Evolutionary conservation across 1,140 invertebrate genomes (phyloP).

Genomic region (Elymnias hypermnestra): DNA sequence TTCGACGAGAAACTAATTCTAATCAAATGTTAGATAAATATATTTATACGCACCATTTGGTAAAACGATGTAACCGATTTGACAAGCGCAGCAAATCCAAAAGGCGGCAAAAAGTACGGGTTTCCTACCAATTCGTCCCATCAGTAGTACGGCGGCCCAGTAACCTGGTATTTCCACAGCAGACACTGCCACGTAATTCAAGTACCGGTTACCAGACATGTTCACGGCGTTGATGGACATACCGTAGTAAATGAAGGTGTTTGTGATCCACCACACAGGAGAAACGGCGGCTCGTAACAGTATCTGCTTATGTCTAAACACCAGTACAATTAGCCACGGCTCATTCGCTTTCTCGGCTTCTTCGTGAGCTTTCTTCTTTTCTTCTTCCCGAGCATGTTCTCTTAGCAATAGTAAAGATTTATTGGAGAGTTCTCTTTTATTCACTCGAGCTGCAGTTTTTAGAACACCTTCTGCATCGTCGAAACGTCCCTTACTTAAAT

Average conservation of each 20-base stretch:
- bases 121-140: constrained; percentile 51
- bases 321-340: constrained; percentile 67
- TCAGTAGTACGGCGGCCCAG: constrained; percentile 53
- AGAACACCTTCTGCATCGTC: constrained; percentile 80
- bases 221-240: constrained; percentile 80
- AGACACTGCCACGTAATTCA: constrained; percentile 82
- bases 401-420: constrained; percentile 67
- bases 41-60: constrained; percentile 39
- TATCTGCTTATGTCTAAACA: constrained; percentile 76
- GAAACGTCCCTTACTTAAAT: constrained; percentile 84
- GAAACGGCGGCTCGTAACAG: constrained; percentile 79
- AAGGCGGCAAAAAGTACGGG: constrained; percentile 30
- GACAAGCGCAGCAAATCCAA: constrained; percentile 53
- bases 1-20: too few relatives aligned
- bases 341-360: constrained; percentile 22
- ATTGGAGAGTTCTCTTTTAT: constrained; percentile 74
- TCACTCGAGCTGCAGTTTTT: constrained; percentile 79
- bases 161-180: constrained; percentile 85
- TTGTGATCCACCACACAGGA: constrained; percentile 83
- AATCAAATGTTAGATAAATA: too few relatives aligned
- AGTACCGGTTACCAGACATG: constrained; percentile 79
- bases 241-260: constrained; percentile 82
- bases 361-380: constrained; percentile 30
- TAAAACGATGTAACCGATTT: constrained; percentile 54
- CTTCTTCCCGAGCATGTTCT: constrained; percentile 35